These are phyloP conservation scores for Porites divaricata DNA, from an alignment of 92 coral and sea anemone genomes.

Conservation along the genomic window DNA sequence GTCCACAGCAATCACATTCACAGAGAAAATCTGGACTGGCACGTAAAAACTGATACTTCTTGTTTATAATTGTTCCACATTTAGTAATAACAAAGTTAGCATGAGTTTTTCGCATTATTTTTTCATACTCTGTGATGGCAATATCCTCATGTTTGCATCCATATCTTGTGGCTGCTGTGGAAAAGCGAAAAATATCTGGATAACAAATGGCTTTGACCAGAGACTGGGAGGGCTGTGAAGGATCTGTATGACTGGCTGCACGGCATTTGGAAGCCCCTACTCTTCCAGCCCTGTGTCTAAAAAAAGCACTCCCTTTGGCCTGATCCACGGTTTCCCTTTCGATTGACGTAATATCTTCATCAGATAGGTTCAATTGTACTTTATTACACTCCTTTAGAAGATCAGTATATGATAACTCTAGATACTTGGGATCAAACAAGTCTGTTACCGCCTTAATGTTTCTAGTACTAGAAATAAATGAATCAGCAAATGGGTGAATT, in stretches of 20 bases:
- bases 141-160: too few species aligned
- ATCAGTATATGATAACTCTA: constrained; percentile 35
- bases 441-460: too few species aligned
- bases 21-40: too few species aligned
- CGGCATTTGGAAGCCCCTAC: constrained; percentile 66
- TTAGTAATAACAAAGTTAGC: constrained; percentile 31
- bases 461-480: too few species aligned
- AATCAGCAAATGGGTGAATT: too few species aligned
- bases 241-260: constrained; percentile 55
- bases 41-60: constrained; percentile 65
- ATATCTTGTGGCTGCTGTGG: too few species aligned
- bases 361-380: constrained; percentile 35
- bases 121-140: constrained; percentile 56
- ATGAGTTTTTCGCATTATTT: constrained; percentile 41
- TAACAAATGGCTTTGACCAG: constrained; percentile 58
- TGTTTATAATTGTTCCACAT: too few species aligned
- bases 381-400: constrained; percentile 42
- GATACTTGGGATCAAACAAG: too few species aligned
- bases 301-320: constrained; percentile 58
- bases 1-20: too few species aligned
- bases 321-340: constrained; percentile 53
- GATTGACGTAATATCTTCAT: constrained; percentile 41
- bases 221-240: constrained; percentile 64
- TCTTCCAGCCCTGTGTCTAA: constrained; percentile 67
- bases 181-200: too few species aligned